These are phyloP conservation scores for Aplocera efformata DNA, from an alignment of 2,888 invertebrate genomes.

Conservation along the genomic window DNA sequence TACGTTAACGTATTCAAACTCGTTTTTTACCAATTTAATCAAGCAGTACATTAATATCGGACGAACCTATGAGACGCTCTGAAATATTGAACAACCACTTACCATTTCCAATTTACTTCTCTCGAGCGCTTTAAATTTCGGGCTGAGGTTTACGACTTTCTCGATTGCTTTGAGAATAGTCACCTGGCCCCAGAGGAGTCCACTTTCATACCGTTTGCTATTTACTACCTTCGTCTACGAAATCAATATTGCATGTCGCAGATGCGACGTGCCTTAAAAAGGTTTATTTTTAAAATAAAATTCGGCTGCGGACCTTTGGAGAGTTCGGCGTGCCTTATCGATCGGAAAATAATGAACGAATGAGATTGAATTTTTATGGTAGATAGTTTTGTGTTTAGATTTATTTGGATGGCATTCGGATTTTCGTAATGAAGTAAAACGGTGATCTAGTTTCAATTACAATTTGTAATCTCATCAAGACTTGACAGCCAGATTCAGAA, in stretches of 20 bases:
- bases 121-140: constrained; percentile 11
- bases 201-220: constrained; percentile 62
- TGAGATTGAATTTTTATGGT: background rate
- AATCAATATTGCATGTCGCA: constrained; percentile 68
- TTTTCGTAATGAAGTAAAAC: no score
- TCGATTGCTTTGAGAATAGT: constrained; percentile 41
- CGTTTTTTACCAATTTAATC: constrained; percentile 9
- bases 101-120: constrained; percentile 17
- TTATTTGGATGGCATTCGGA: no score
- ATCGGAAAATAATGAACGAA: constrained; percentile 3
- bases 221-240: constrained; percentile 61
- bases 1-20: no score
- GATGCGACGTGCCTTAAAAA: constrained; percentile 50
- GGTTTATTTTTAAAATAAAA: constrained; percentile 45
- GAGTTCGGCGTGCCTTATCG: constrained; percentile 1
- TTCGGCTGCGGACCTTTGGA: constrained; percentile 22
- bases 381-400: no score
- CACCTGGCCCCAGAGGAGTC: constrained; percentile 53
- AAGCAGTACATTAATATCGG: constrained; percentile 2
- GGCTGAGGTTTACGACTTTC: constrained; percentile 15
- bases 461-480: no score
- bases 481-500: no score
- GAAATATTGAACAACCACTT: constrained; percentile 19
- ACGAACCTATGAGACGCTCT: constrained; percentile 8
- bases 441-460: no score